phyloP scores from a whole-genome alignment of 2,888 invertebrate genomes.

The Hirtodrosophila confusa region DNA sequence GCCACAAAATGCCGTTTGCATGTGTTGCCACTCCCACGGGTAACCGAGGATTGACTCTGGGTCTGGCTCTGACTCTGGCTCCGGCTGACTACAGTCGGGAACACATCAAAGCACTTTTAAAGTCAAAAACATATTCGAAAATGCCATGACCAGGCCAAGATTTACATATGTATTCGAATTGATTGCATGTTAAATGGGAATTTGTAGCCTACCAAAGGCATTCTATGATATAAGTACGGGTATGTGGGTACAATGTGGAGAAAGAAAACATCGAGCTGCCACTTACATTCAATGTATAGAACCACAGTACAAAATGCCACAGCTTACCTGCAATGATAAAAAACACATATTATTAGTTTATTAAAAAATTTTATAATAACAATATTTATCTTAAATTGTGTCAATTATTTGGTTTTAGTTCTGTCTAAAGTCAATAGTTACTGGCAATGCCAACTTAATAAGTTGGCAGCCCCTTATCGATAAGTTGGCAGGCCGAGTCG shows the following conservation, averaged over 20 bases:
- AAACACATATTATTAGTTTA: too few relatives aligned
- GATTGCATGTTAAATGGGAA: conserved; percentile 28
- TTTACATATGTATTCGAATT: conserved; percentile 37
- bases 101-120: conserved; percentile 65
- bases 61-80: conserved; percentile 14
- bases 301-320: too few relatives aligned
- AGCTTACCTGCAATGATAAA: too few relatives aligned
- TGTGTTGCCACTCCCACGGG: conserved; percentile 70
- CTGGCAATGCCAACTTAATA: too few relatives aligned
- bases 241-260: background rate
- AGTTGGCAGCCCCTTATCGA: too few relatives aligned
- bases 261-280: conserved; percentile 2
- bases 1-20: conserved; percentile 77
- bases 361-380: too few relatives aligned
- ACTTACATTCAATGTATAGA: background rate
- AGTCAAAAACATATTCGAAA: conserved; percentile 49
- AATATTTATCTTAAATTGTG: too few relatives aligned
- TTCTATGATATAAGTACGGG: background rate
- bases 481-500: too few relatives aligned
- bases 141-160: conserved; percentile 28
- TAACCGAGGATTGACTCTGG: conserved; percentile 8
- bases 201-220: conserved; percentile 1
- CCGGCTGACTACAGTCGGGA: conserved; percentile 24
- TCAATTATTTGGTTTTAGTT: too few relatives aligned
- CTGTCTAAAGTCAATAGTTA: too few relatives aligned